Base-by-base conservation (phyloP, 1,140 invertebrate species). In the Battus philenor region DNA sequence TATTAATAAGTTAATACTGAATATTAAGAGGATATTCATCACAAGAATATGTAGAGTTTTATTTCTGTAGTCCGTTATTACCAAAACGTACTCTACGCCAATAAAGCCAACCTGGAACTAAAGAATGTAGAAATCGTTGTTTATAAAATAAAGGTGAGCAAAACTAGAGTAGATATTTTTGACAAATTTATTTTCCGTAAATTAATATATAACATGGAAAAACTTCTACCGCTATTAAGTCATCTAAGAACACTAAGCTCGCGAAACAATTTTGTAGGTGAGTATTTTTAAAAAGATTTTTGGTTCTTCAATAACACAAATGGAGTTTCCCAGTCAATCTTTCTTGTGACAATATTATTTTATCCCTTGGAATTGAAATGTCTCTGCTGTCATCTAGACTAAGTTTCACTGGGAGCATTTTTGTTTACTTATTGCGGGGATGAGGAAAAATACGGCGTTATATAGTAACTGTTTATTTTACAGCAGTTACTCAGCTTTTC, bases 321-420 rank as follows among this genome's bases (percentile, higher is more conserved):
- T 67, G 67, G 64, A 65, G 53, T 65, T 68, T 72, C 55, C 62
- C 62, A 66, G 56, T 72, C 53, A 59, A 34, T 44, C 50, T 46
- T 47, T 54, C 65, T 59, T 57, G 48, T 67, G 58, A 69, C 67
- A 75, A 75, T 75, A 75, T 75, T 75, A 70, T 75, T 71, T 62
- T 54, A 65, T 65, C 52, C 58, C 58, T 56, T 66, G 60, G 46
- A 55, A 61, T 68, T 68, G 54, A 68, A 65, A 53, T 62, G 49
- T 68, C 65, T 59, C 54, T 30, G n/a, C 47, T 57, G 54, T 62
- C 56, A 69, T 68, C 64, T 69, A 69, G 50, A 39, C 44, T 36
- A 68, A 68, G 54, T 73, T 69, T 63, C 38, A 60, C 49, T 53
- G 45, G 44, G 44, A 53, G 59, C 57, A 56, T 61, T 67, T 60